Evolutionary conservation across 30 jellyfish, hydroid and myxozoan species (phyloP).

Genomic region (Catostylus mosaicus): DNA sequence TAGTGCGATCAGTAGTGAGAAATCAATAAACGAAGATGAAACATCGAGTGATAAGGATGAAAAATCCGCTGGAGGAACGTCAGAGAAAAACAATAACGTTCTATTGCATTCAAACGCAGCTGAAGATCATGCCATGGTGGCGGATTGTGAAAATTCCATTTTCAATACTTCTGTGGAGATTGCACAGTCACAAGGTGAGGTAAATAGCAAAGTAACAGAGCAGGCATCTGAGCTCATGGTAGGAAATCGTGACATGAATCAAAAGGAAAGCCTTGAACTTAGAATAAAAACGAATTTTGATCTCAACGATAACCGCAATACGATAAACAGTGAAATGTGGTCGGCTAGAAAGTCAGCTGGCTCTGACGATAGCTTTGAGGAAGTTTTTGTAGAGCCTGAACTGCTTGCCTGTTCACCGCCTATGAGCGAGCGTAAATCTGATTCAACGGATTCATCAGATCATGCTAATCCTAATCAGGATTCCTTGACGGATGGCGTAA

Average conservation of each 20-base stretch:
- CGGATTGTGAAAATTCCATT: not conserved
- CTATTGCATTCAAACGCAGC: not conserved
- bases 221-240: not conserved
- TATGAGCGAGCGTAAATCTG: not conserved
- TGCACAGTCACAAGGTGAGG: not conserved
- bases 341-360: not conserved
- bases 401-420: conserved; percentile 33
- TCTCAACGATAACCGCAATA: not conserved
- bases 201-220: not conserved
- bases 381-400: conserved; percentile 52
- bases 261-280: not conserved
- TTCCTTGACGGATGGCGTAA: not conserved
- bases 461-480: not conserved
- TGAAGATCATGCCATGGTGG: not conserved
- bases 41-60: too few species aligned
- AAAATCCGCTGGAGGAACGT: not conserved
- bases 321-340: not conserved
- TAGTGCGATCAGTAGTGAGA: not conserved
- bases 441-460: not conserved
- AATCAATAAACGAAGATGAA: too few species aligned
- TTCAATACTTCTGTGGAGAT: not conserved
- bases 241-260: not conserved
- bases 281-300: not conserved
- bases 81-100: not conserved
- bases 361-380: conserved; percentile 47